Base-by-base conservation (phyloP, 2,797 vertebrate genomes). In the Cetoscarus ocellatus region DNA sequence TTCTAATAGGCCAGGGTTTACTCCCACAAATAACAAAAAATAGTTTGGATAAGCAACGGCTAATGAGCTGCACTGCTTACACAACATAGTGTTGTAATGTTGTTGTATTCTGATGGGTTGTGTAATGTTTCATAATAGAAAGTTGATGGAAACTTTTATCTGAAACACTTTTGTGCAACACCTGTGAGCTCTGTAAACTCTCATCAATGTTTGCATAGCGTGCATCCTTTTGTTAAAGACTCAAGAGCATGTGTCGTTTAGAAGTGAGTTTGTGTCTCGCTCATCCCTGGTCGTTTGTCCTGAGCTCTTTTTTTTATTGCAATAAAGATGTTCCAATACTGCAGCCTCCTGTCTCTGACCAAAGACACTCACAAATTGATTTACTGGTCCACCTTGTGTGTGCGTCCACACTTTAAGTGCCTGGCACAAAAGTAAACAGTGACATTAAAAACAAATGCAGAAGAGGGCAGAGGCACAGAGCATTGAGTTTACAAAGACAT, bases 301-400 rank as follows among this genome's bases (percentile, higher is more conserved):
- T 52, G 48, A 69, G 9, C 67, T 70, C 6, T 47, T 53, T n/a
- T n/a, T 56, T 39, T 61, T 35, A n/a, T 5, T 0, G 14, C 40
- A 35, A 15, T 10, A 60, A 27, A 80, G 52, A 68, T 14, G 27
- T 53, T 70, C 10, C 3, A 61, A 73, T 39, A 52, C 43, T 49
- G 71, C 59, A 58, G 49, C 54, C 74, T 81, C 64, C 12, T 0
- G 59, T 67, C 54, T 67, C 48, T 68, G 11, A 56, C 43, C 47
- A 47, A 55, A 79, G 67, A 63, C 51, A 27, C 63, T 62, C 63
- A 59, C 53, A 63, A 53, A 67, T 68, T 56, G 67, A 88, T 78
- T 78, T 74, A 80, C 80, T 51, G 63, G 17, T 40, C 64, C 42
- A n/a, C 44, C 34, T 12, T 53, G 44, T 43, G 55, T 18, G 63